Base-by-base conservation (phyloP, 2,888 invertebrate genomes). In the Phanerotoma sp. region DNA sequence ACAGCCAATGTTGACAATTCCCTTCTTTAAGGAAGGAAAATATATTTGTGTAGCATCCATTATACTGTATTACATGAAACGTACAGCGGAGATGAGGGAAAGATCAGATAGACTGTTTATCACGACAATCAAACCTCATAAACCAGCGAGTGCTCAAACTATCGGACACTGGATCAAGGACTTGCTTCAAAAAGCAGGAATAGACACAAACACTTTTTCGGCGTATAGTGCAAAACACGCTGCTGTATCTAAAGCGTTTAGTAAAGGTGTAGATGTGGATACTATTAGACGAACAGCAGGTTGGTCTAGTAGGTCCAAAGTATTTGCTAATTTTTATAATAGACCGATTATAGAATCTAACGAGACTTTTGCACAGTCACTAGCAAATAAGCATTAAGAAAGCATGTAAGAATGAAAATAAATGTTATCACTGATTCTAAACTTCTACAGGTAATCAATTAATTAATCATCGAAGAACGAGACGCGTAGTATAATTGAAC, bases 271-370 rank as follows among this genome's bases (percentile, higher is more conserved):
- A n/a, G 51, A 51, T 51, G 28, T 56, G 3, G 41, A 18, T 25
- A 30, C 33, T 9, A 54, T 54, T 18, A 41, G 22, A 21, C 16
- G 22, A 15, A 50, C 52, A 15, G 56, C 49, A 30, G 53, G 49
- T 5, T 56, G 40, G 52, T 52, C 52, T 21, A 42, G 48, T 6
- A 44, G 37, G 9, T 45, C 53, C 7, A 35, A 22, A 15, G 44
- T 32, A 25, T 57, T 50, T 10, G 33, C 57, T 25, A 54, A 40
- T 20, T 54, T 54, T 40, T 54, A 49, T 42, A 57, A 51, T 50
- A 38, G 47, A 38, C 49, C 33, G 16, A 35, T 35, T 35, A 13
- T 35, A 35, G 15, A 15, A 35, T 35, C 35, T 5, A 35, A 35
- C 16, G 35, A 35, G 35, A 35, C 15, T 35, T 35, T 35, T 35